These are phyloP conservation scores for Salvelinus fontinalis DNA, from an alignment of 2,113 vertebrate genomes.

Conservation along the genomic window DNA sequence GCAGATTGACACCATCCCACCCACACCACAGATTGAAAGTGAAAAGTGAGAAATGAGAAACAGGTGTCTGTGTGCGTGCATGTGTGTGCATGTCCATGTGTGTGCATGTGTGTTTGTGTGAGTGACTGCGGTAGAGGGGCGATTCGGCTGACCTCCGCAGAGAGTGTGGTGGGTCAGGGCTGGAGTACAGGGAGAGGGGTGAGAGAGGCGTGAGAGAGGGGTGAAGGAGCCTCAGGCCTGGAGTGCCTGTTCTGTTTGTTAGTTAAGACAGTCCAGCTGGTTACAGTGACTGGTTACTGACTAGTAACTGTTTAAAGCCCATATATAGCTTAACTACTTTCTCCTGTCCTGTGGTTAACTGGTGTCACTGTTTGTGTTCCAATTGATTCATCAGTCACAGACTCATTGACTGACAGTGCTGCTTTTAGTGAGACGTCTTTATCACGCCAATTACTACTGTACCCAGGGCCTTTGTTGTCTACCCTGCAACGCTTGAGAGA, in stretches of 20 bases:
- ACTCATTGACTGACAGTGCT: constrained; percentile 65
- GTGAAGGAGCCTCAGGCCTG: constrained; percentile 20
- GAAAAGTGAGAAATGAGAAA: constrained; percentile 68
- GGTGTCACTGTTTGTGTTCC: constrained; percentile 52
- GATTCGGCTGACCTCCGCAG: constrained; percentile 49
- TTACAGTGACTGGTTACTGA: constrained; percentile 42
- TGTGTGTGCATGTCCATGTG: constrained; percentile 5
- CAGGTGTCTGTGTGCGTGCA: constrained; percentile 46
- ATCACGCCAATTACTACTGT: constrained; percentile 68
- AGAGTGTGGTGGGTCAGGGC: constrained; percentile 51
- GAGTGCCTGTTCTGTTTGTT: constrained; percentile 33
- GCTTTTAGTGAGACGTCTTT: constrained; percentile 64
- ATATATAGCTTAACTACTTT: constrained; percentile 23
- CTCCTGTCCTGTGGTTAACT: constrained; percentile 45
- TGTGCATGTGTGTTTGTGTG: constrained; percentile 13
- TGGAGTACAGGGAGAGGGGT: constrained; percentile 9
- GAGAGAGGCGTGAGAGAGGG: constrained; percentile 58
- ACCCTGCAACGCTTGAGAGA: constrained; percentile 64
- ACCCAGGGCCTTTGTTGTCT: constrained; percentile 57
- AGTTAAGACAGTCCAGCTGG: constrained; percentile 65
- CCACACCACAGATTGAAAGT: constrained; percentile 55
- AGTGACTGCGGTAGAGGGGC: background rate
- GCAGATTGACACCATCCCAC: constrained; percentile 29
- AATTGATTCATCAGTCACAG: constrained; percentile 56
- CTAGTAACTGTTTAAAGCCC: constrained; percentile 26